Conservation (phyloP, 1,140 invertebrate genomes). For the Piezodorus guildinii region DNA sequence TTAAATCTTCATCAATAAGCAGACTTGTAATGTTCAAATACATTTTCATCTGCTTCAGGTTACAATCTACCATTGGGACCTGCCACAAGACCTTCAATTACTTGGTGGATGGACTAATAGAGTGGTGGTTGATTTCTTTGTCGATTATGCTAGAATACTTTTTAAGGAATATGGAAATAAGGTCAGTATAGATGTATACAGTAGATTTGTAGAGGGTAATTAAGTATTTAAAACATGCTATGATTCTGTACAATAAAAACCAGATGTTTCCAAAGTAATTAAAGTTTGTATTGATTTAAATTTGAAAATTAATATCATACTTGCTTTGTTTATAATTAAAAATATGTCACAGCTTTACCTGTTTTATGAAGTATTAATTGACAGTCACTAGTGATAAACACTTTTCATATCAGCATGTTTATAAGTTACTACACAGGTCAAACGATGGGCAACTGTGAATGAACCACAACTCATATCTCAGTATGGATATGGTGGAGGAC, state of each 20-base stretch:
- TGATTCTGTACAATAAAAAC: too few species aligned
- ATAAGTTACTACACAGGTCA: constrained; percentile 31
- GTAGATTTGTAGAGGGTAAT: too few species aligned
- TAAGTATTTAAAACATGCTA: too few species aligned
- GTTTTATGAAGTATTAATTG: too few species aligned
- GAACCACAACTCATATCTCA: constrained; percentile 35
- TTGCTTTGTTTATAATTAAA: too few species aligned
- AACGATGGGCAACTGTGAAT: constrained; percentile 41
- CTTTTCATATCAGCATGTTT: neutral
- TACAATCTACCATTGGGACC: constrained; percentile 44
- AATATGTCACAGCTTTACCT: too few species aligned
- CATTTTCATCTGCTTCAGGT: constrained; percentile 28
- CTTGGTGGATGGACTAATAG: constrained; percentile 49
- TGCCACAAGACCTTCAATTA: constrained; percentile 40
- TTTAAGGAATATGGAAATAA: constrained; percentile 41
- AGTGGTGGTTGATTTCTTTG: constrained; percentile 42
- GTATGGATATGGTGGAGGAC: constrained; percentile 32
- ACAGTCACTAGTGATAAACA: too few species aligned
- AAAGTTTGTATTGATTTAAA: too few species aligned
- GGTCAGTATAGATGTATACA: constrained; percentile 24
- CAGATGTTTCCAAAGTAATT: too few species aligned
- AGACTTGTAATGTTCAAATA: neutral
- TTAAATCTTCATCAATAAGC: neutral
- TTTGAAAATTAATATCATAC: too few species aligned
- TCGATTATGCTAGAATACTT: constrained; percentile 40